Conservation (phyloP, 2,888 invertebrate genomes). For the Nomada goodeniana region DNA sequence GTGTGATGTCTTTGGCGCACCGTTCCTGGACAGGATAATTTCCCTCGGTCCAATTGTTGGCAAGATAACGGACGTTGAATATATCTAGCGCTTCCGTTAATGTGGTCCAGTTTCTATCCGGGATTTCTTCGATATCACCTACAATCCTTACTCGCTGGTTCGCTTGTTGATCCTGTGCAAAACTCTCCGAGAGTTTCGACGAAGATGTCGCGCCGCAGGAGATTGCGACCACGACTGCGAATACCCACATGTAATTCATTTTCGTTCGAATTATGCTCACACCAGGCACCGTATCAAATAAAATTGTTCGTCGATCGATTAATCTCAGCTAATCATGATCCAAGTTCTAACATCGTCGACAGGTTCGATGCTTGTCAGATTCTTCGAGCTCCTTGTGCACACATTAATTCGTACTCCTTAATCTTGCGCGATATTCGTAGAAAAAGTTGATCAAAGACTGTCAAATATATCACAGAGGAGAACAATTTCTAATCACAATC, state of each 20-base stretch:
- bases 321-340: slow-evolving; percentile 20
- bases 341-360: background rate
- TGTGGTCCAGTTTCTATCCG: slow-evolving; percentile 76
- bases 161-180: slow-evolving; percentile 32
- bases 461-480: slow-evolving; percentile 29
- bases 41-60: slow-evolving; percentile 85
- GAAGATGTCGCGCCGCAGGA: slow-evolving; percentile 15
- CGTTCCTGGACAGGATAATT: slow-evolving; percentile 70
- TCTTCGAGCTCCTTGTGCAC: background rate
- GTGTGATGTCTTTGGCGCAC: slow-evolving; percentile 79
- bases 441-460: background rate
- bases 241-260: slow-evolving; percentile 20
- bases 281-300: background rate
- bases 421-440: background rate
- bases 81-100: slow-evolving; percentile 79
- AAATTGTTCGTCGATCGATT: background rate
- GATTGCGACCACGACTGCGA: slow-evolving; percentile 26
- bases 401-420: no score
- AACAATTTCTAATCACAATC: slow-evolving; percentile 26
- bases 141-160: slow-evolving; percentile 73
- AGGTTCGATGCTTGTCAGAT: no score
- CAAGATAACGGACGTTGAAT: slow-evolving; percentile 77
- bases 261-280: background rate
- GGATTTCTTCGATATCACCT: slow-evolving; percentile 45
- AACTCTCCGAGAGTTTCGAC: slow-evolving; percentile 20